A percentile compares a stretch with the other conserved stretches of the same genome.
These are phyloP conservation scores for Pterostichus niger DNA, from an alignment of 2,888 invertebrate species.

Conservation along the genomic window DNA sequence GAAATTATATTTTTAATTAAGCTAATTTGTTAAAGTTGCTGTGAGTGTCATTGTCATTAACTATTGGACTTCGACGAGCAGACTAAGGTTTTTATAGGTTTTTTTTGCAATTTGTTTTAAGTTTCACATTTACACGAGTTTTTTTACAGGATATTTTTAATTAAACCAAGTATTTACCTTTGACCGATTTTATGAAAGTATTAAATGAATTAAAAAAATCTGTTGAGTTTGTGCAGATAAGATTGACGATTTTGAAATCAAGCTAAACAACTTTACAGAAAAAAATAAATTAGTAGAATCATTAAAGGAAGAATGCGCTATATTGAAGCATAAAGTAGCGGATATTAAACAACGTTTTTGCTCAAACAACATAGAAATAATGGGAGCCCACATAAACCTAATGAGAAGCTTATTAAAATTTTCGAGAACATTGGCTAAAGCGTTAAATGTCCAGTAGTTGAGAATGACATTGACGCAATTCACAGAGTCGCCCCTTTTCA, in stretches of 20 bases:
- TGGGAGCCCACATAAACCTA: background rate
- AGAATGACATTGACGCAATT: background rate
- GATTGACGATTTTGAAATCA: conserved; percentile 19
- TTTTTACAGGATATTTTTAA: too few species aligned
- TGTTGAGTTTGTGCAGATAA: background rate
- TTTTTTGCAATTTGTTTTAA: too few species aligned
- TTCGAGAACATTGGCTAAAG: background rate
- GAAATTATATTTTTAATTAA: too few species aligned
- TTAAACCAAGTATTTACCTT: too few species aligned
- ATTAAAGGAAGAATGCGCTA: background rate
- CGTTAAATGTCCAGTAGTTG: conserved; percentile 2
- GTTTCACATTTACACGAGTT: too few species aligned
- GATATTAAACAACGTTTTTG: background rate
- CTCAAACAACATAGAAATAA: background rate
- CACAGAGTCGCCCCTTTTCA: background rate
- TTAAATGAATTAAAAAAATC: background rate
- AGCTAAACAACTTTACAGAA: background rate
- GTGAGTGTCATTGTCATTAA: too few species aligned
- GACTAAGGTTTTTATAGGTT: too few species aligned
- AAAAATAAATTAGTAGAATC: background rate
- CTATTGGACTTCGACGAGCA: too few species aligned
- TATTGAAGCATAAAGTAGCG: background rate
- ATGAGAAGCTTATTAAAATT: background rate
- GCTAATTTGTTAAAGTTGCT: too few species aligned
- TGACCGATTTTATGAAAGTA: background rate